Conservation (phyloP, 2,797 vertebrate genomes). For the Phrynocephalus guinanensis region DNA sequence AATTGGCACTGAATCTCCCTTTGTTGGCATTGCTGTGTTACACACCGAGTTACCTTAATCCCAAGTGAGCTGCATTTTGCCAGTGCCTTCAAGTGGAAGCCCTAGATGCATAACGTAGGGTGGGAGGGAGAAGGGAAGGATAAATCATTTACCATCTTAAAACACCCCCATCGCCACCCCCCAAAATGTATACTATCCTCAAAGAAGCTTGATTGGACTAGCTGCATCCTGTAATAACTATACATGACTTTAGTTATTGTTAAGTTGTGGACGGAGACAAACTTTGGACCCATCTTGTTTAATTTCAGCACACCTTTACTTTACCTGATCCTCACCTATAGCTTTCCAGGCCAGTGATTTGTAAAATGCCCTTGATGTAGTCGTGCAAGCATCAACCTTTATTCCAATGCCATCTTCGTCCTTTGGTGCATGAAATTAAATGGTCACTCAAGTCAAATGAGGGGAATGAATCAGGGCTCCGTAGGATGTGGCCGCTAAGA, state of each 20-base stretch:
- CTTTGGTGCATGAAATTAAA: background rate
- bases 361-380: constrained; percentile 7
- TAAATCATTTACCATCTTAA: background rate
- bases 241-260: constrained; percentile 30
- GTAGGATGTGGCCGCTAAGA: constrained; percentile 27
- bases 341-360: constrained; percentile 42
- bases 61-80: constrained; percentile 39
- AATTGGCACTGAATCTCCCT: constrained; percentile 60
- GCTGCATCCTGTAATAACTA: background rate
- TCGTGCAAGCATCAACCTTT: constrained; percentile 32
- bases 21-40: constrained; percentile 43
- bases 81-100: constrained; percentile 38
- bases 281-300: background rate
- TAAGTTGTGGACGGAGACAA: background rate
- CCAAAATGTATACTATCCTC: background rate
- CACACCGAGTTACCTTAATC: constrained; percentile 50
- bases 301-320: constrained; percentile 17
- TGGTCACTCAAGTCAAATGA: constrained; percentile 16
- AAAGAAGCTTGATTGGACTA: background rate
- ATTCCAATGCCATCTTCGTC: constrained; percentile 16
- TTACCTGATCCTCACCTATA: constrained; percentile 28
- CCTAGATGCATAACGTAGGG: background rate
- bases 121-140: background rate
- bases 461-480: constrained; percentile 30
- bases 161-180: too few relatives aligned